These are phyloP conservation scores for Heterochromis multidens DNA, from an alignment of 2,113 vertebrate genomes.

Conservation along the genomic window DNA sequence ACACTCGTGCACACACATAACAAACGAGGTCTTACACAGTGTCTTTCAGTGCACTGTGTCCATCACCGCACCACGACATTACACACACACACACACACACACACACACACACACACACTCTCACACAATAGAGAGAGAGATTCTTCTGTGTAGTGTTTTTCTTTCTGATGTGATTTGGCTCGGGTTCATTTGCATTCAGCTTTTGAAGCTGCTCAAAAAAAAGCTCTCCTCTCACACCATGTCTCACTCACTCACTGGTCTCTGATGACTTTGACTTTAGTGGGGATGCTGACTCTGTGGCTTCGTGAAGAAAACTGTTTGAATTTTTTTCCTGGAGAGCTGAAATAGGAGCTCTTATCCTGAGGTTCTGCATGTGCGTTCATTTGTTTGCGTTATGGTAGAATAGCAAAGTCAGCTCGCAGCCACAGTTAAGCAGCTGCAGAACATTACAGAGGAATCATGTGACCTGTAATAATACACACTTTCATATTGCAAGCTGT, in stretches of 20 bases:
- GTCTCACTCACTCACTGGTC: not conserved
- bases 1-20: not conserved
- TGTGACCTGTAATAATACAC: conserved; percentile 57
- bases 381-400: conserved; percentile 13
- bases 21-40: conserved; percentile 42
- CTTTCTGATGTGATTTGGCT: conserved; percentile 50
- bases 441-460: conserved; percentile 64
- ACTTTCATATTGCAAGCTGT: conserved; percentile 35
- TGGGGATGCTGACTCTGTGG: conserved; percentile 40
- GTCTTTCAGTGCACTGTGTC: conserved; percentile 22
- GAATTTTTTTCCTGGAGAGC: conserved; percentile 3
- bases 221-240: conserved; percentile 18
- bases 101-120: conserved; percentile 1
- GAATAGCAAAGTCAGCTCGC: conserved; percentile 62
- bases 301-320: conserved; percentile 24
- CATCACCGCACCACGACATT: not conserved
- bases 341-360: conserved; percentile 58
- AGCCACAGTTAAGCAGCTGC: conserved; percentile 66
- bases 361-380: conserved; percentile 9
- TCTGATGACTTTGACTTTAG: conserved; percentile 35
- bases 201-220: conserved; percentile 8
- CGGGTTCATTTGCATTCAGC: conserved; percentile 48
- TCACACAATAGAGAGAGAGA: conserved; percentile 25
- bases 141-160: conserved; percentile 44
- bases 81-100: conserved; percentile 7